phyloP scores from a whole-genome alignment of 2,797 vertebrate species.

The Lepus oiostolus region DNA sequence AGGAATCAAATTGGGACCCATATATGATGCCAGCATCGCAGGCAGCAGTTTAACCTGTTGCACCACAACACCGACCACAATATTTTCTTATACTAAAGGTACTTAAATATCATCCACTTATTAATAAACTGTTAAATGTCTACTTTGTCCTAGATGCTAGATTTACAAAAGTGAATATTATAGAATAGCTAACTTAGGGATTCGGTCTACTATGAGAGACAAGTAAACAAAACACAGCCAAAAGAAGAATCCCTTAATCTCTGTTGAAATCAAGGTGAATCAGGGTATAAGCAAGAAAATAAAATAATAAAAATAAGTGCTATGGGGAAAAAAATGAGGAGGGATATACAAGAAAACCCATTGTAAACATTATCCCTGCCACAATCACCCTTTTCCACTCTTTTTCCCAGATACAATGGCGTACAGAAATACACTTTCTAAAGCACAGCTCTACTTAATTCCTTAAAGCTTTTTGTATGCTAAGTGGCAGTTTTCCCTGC shows the following conservation, averaged over 20 bases:
- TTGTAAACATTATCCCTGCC: slow-evolving; percentile 51
- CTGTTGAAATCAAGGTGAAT: slow-evolving; percentile 60
- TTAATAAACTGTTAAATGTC: slow-evolving; percentile 41
- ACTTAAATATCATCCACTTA: slow-evolving; percentile 43
- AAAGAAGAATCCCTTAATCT: slow-evolving; percentile 36
- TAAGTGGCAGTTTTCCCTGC: slow-evolving; percentile 65
- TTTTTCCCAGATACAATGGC: slow-evolving; percentile 25
- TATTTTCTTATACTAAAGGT: slow-evolving; percentile 2
- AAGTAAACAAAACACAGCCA: slow-evolving; percentile 59
- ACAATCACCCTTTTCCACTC: not conserved
- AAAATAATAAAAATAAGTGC: slow-evolving; percentile 63
- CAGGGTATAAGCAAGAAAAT: slow-evolving; percentile 30
- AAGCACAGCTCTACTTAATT: slow-evolving; percentile 66
- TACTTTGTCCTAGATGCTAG: slow-evolving; percentile 6
- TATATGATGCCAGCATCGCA: too few relatives aligned
- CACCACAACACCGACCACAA: too few relatives aligned
- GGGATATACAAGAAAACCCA: slow-evolving; percentile 13
- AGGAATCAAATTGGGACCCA: too few relatives aligned
- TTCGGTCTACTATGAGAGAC: slow-evolving; percentile 12
- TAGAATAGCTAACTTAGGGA: slow-evolving; percentile 14
- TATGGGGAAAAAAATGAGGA: slow-evolving; percentile 48
- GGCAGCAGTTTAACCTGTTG: too few relatives aligned
- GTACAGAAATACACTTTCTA: slow-evolving; percentile 37
- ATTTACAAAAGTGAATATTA: slow-evolving; percentile 64
- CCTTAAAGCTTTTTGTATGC: slow-evolving; percentile 50